These are phyloP conservation scores for Epinephelus malabaricus DNA, from an alignment of 2,797 vertebrate genomes.

Conservation along the genomic window DNA sequence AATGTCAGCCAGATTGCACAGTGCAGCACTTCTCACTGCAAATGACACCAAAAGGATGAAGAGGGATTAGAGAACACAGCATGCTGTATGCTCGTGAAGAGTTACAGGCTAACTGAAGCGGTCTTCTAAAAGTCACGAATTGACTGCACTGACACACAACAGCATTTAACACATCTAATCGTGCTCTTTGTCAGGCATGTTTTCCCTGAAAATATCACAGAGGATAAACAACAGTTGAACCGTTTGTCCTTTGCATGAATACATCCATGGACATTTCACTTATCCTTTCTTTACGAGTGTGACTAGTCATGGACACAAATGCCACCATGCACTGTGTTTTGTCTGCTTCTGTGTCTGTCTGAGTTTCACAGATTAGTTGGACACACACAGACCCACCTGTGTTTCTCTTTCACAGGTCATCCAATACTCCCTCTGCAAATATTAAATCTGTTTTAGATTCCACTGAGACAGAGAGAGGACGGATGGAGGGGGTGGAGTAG, in stretches of 20 bases:
- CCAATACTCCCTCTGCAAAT: conserved; percentile 64
- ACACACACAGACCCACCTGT: conserved; percentile 52
- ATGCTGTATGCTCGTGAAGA: conserved; percentile 48
- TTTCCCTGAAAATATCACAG: conserved; percentile 54
- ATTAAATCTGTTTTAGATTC: conserved; percentile 61
- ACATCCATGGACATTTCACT: conserved; percentile 19
- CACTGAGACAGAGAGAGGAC: conserved; percentile 6
- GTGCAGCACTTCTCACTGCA: conserved; percentile 76
- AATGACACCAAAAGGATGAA: conserved; percentile 78
- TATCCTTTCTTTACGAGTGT: conserved; percentile 15
- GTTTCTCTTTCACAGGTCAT: conserved; percentile 59
- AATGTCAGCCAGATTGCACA: conserved; percentile 81
- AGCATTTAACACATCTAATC: conserved; percentile 53
- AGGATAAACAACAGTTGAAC: conserved; percentile 54
- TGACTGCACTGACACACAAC: conserved; percentile 30
- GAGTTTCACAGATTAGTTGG: conserved; percentile 49
- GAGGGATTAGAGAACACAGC: conserved; percentile 77
- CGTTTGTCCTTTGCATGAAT: not conserved
- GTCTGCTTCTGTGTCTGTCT: conserved; percentile 32
- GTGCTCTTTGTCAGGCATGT: conserved; percentile 15
- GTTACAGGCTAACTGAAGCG: conserved; percentile 50
- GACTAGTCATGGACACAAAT: conserved; percentile 36
- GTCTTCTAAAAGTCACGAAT: conserved; percentile 57
- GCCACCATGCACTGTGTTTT: conserved; percentile 14
- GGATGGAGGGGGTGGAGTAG: too few relatives aligned